These are phyloP conservation scores for Dolichotis patagonum DNA, from an alignment of 2,113 vertebrate genomes.

Conservation along the genomic window DNA sequence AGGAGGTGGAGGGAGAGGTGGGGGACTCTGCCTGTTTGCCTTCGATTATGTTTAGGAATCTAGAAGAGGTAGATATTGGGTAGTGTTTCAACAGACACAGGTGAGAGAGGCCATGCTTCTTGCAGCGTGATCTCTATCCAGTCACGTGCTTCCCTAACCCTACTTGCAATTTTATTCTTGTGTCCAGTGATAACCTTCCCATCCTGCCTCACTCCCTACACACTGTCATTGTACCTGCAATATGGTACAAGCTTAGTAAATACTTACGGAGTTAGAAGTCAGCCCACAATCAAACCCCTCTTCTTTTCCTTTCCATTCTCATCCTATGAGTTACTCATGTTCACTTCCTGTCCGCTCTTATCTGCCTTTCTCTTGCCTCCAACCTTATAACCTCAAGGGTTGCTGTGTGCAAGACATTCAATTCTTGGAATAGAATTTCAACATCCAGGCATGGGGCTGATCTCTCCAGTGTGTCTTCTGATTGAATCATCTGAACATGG, in stretches of 20 bases:
- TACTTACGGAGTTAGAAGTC: background rate
- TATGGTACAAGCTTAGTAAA: background rate
- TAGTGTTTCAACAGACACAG: background rate
- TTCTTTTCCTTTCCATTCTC: background rate
- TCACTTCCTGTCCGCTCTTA: background rate
- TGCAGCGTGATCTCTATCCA: background rate
- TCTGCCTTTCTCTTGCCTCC: background rate
- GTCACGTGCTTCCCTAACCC: background rate
- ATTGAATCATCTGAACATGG: background rate
- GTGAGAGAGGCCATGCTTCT: background rate
- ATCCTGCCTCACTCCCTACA: background rate
- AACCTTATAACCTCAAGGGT: background rate
- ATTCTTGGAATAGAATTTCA: background rate
- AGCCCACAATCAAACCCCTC: background rate
- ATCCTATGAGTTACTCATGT: background rate
- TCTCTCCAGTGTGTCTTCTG: background rate
- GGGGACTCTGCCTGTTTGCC: background rate
- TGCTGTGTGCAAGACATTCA: too few species aligned
- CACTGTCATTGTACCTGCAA: background rate
- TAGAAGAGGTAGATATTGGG: background rate
- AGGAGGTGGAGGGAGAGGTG: background rate
- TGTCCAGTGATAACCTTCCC: background rate
- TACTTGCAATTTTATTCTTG: background rate
- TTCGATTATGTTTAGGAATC: background rate
- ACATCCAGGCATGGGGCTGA: background rate